Base-by-base conservation (phyloP, 2,888 invertebrate genomes). In the Rhorus exstirpatorius region DNA sequence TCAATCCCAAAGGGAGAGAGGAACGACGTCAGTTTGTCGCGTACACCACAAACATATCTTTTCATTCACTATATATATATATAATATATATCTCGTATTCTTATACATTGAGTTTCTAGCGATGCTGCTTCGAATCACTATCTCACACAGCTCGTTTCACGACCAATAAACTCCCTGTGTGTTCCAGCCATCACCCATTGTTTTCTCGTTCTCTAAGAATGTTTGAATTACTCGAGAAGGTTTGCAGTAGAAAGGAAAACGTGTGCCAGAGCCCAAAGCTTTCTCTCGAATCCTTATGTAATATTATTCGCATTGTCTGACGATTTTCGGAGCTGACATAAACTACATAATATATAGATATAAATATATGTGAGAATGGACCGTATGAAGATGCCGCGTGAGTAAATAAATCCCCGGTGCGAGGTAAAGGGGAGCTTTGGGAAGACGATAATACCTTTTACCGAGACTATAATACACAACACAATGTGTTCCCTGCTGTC, bases 121-220 rank as follows among this genome's bases (percentile, higher is more conserved):
- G 61, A 51, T 44, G 51, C 67, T 67, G 51, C 63, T 67, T 41
- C 41, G 76, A 83, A 79, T 76, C 53, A 79, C 79, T 72, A 76
- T 83, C 82, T 12, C 83, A 53, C 79, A 46, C 65, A 82, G 68
- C 83, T 71, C 77, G 80, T 85, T 88, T 88, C 85, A 87, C 85
- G 86, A 86, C 86, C 87, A 86, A 86, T 88, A 89, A 87, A 89
- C 79, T 83, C 67, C 26, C 65, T 78, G 53, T 83, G 46, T 61
- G 61, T 75, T 68, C 75, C 58, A 55, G 35, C 74, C 46, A 75
- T 74, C 38, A 41, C 19, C 83, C 70, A 85, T 86, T 86, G 86
- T 86, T 82, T 86, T 80, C 61, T 63, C 77, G 8, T 60, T 49
- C 49, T 26, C 51, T 60, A 19, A 71, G 61, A 65, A 67, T 58